phyloP scores from a whole-genome alignment of 2,113 vertebrate species.

The Calypte anna region DNA sequence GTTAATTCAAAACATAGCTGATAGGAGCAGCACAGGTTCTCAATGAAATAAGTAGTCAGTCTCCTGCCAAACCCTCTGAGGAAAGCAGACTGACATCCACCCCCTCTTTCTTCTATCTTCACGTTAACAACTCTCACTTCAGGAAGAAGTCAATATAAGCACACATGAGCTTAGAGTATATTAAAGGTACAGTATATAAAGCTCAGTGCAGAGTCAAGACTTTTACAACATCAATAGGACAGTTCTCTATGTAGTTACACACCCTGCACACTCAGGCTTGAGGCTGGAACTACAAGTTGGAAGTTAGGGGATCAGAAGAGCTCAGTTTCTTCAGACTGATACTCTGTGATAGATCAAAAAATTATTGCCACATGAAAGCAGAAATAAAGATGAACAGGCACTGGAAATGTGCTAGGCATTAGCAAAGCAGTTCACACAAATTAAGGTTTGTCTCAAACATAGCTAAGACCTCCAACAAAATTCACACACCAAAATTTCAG shows the following conservation, averaged over 20 bases:
- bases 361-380: neutral
- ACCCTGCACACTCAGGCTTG: neutral
- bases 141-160: neutral
- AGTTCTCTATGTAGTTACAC: neutral
- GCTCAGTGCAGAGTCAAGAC: neutral
- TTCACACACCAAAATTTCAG: neutral
- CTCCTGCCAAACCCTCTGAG: neutral
- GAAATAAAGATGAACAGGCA: constrained; percentile 7
- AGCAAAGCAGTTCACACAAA: neutral
- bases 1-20: neutral
- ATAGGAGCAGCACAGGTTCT: neutral
- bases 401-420: constrained; percentile 15
- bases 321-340: neutral
- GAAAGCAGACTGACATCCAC: fast-evolving
- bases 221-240: neutral
- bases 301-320: neutral
- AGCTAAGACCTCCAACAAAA: neutral
- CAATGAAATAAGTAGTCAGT: neutral
- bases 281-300: neutral
- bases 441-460: neutral
- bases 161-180: neutral
- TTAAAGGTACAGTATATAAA: neutral
- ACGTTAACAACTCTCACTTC: neutral
- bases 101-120: neutral
- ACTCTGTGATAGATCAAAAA: neutral